phyloP scores from a whole-genome alignment of 2,113 vertebrate species.

The Cyprinodon brontotheroides region DNA sequence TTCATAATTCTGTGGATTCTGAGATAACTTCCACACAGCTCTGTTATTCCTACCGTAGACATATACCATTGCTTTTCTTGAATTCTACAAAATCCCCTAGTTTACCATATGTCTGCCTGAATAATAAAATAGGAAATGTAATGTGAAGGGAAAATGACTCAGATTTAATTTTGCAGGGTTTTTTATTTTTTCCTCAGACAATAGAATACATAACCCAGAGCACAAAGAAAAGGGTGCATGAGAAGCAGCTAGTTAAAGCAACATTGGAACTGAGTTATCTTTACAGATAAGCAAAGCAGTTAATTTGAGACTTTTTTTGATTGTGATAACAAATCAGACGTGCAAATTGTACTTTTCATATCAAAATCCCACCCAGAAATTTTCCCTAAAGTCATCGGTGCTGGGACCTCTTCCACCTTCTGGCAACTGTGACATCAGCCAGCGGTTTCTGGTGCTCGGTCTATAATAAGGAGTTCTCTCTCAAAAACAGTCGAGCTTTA shows the following conservation, averaged over 20 bases:
- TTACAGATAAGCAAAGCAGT: conserved; percentile 55
- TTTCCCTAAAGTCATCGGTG: conserved; percentile 29
- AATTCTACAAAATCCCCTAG: background rate
- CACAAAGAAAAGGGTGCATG: conserved; percentile 57
- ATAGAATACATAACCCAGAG: conserved; percentile 70
- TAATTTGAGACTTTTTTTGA: conserved; percentile 24
- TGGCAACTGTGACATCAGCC: conserved; percentile 62
- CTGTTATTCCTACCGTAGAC: too few species aligned
- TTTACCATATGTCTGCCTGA: background rate
- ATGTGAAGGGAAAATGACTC: background rate
- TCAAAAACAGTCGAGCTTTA: conserved; percentile 8
- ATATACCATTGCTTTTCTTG: background rate
- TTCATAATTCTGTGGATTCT: too few species aligned
- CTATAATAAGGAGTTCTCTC: conserved; percentile 1
- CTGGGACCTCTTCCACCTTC: conserved; percentile 19
- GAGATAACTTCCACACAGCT: too few species aligned
- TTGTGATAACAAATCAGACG: conserved; percentile 57
- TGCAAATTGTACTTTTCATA: conserved; percentile 65
- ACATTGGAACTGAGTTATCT: conserved; percentile 34
- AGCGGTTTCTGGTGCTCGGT: conserved; percentile 30
- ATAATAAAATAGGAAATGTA: background rate
- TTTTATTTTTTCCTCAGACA: conserved; percentile 78
- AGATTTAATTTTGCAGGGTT: conserved; percentile 56
- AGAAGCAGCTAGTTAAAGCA: conserved; percentile 40
- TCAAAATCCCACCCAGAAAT: conserved; percentile 54